Conservation (phyloP, 2,888 invertebrate species). For the Caenorhabditis uteleia region DNA sequence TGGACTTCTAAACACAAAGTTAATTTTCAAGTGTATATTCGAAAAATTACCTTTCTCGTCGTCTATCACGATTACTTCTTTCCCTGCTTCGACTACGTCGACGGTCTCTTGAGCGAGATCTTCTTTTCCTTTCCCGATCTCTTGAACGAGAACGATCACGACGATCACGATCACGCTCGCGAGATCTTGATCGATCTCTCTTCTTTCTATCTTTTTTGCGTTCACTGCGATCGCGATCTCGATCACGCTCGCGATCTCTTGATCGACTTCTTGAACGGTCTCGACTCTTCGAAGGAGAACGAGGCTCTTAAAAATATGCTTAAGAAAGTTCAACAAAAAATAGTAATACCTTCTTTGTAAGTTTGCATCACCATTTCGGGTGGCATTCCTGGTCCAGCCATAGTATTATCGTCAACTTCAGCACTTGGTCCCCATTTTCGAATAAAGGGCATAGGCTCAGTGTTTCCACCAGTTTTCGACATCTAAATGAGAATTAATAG, state of each 20-base stretch:
- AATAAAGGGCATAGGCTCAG: constrained; percentile 67
- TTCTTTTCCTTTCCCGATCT: neutral
- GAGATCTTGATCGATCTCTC: constrained; percentile 19
- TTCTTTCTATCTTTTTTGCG: constrained; percentile 39
- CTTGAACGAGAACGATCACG: constrained; percentile 7
- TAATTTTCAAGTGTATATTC: no score
- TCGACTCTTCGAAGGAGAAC: constrained; percentile 12
- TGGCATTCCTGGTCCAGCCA: constrained; percentile 2
- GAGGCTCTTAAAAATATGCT: constrained; percentile 2
- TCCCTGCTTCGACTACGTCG: constrained; percentile 9
- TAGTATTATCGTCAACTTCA: constrained; percentile 12
- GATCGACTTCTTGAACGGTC: constrained; percentile 30
- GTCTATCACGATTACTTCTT: constrained; percentile 14
- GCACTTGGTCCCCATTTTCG: constrained; percentile 56
- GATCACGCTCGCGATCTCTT: constrained; percentile 40
- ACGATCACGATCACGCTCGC: constrained; percentile 9
- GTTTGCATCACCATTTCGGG: neutral
- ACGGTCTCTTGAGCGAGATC: constrained; percentile 16
- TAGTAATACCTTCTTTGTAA: neutral
- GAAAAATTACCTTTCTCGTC: constrained; percentile 8
- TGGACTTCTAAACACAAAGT: constrained; percentile 13
- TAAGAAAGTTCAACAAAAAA: neutral
- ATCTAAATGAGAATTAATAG: constrained; percentile 31
- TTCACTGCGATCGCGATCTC: constrained; percentile 19
- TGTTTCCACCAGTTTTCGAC: constrained; percentile 60